Evolutionary conservation across 2,888 invertebrate genomes (phyloP).

Genomic region (Perizoma flavofasciatum): DNA sequence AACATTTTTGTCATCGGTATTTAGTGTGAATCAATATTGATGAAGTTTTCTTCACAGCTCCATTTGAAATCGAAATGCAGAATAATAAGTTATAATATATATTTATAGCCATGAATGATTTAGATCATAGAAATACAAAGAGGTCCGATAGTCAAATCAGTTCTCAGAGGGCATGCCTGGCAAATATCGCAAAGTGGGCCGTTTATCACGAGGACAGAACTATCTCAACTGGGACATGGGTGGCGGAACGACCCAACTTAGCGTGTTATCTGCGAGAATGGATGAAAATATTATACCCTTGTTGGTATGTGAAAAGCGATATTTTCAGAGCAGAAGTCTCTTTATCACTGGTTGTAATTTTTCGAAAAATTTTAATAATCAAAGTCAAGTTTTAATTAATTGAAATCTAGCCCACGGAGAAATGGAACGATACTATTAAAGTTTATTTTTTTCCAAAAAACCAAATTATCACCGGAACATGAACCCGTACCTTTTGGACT

Average conservation of each 20-base stretch:
- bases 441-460: too few species aligned
- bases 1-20: slow-evolving; percentile 29
- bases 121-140: slow-evolving; percentile 24
- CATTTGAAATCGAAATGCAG: too few species aligned
- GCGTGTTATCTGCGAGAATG: slow-evolving; percentile 43
- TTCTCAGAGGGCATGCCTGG: slow-evolving; percentile 35
- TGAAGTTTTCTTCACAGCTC: too few species aligned
- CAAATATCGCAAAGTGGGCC: slow-evolving; percentile 46
- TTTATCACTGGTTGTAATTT: too few species aligned
- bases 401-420: too few species aligned
- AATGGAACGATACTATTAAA: too few species aligned
- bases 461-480: too few species aligned
- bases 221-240: slow-evolving; percentile 41
- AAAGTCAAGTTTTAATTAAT: too few species aligned
- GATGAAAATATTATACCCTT: slow-evolving; percentile 48
- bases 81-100: too few species aligned
- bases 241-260: slow-evolving; percentile 43
- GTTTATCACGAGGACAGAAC: slow-evolving; percentile 45
- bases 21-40: slow-evolving; percentile 2
- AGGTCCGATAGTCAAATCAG: slow-evolving; percentile 22
- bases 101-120: not conserved
- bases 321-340: slow-evolving; percentile 25
- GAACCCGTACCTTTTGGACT: too few species aligned
- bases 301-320: slow-evolving; percentile 30
- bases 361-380: too few species aligned